Evolutionary conservation across 2,113 vertebrate species (phyloP), one percentile per base, ranked within the genome.

Genomic region (Oncorhynchus tshawytscha): DNA sequence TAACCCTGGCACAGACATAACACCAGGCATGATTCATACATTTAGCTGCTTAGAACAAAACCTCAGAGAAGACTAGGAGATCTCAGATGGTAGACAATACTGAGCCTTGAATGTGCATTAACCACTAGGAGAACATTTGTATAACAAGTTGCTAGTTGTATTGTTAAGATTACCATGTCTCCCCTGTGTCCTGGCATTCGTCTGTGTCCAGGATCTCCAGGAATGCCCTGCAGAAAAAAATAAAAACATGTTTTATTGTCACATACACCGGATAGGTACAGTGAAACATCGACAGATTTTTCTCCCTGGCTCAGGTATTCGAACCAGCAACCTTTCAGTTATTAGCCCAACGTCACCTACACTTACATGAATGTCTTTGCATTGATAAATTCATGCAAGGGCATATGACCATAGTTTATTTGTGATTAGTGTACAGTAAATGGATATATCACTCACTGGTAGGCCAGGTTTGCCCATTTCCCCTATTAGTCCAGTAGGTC

Each of bases 381-480:
- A 18, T 48, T 69, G 31, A 64, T 0, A 54, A 9, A 2, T 13
- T 66, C 6, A 48, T 45, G 67, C 18, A n/a, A n/a, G 18, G 13
- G 24, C 12, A 72, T 15, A 51, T 24, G 2, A 31, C 5, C n/a
- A 5, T 12, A 18, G 9, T n/a, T n/a, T 1, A 64, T 45, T 45
- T 45, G 9, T 45, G 39, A 45, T 45, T 45, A 45, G 39, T 45
- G 39, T 45, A 45, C 39, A 11, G 39, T 15, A 18, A n/a, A 29
- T 71, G n/a, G 15, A 12, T 45, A 45, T 45, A 45, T 22, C 1
- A 65, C 94, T 94, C 81, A 96, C 95, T 45, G 92, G 90, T 49
- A 78, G 80, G 72, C 95, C 95, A 66, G 91, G 86, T 75, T 79
- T 94, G 13, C 95, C 95, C 1, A 85, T 89, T 29, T 93, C 92